Evolutionary conservation across 2,888 invertebrate species (phyloP), one percentile per base, ranked within the genome.

Genomic region (Acleris cristana): DNA sequence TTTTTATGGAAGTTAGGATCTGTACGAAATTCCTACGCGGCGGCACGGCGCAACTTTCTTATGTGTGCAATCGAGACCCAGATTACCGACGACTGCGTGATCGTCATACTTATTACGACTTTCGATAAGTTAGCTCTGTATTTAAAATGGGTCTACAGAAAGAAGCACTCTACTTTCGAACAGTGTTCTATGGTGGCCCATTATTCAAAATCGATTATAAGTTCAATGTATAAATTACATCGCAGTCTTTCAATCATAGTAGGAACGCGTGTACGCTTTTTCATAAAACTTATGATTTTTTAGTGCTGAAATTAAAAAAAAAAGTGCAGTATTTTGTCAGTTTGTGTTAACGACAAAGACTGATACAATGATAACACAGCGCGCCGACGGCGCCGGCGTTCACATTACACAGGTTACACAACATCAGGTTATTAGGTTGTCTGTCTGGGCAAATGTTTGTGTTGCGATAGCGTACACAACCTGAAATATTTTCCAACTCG

Each of bases 391-490:
- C 54, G 49, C 45, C 58, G 12, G 44, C 8, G 53, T 5, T 21
- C 49, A 23, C 23, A 16, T 62, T 65, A 86, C 80, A 82, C 81
- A 80, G 79, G 16, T 62, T 65, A 86, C 80, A 82, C 81, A 80
- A 79, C 77, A 84, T 84, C 83, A 78, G 82, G 84, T 80, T 81
- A 78, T 84, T 87, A 79, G 81, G 82, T 61, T 57, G 60, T 45
- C 73, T 77, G 90, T 87, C 87, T 90, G 85, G 79, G 80, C 81
- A 85, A 87, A 88, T 88, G 84, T 89, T 90, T 86, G 83, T 79
- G 77, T 77, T 81, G 76, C 75, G 78, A 82, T 79, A 64, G 54
- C 57, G 49, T 64, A 71, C 61, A 62, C 64, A 61, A 63, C 54
- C 59, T 59, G 65, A 66, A 66, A 62, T 66, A 57, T 53, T 45